Evolutionary conservation across 2,888 invertebrate genomes (phyloP).

Genomic region (Drepanosiphum platanoidis): DNA sequence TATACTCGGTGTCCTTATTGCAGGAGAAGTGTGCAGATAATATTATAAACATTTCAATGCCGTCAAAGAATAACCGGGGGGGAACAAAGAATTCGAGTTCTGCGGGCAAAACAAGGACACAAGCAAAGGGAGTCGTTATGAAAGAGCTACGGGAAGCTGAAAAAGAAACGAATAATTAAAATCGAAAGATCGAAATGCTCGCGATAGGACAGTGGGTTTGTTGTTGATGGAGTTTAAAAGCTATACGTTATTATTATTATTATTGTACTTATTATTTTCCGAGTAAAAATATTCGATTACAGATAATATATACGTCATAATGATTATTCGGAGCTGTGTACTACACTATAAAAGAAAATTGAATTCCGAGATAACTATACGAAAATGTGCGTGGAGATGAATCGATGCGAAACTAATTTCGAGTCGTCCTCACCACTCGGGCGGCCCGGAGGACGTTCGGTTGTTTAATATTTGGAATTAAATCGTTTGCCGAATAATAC

Average conservation of each 20-base stretch:
- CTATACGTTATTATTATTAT: slow-evolving; percentile 34
- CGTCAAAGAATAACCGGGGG: not conserved
- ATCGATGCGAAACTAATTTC: slow-evolving; percentile 42
- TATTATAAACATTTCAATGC: not conserved
- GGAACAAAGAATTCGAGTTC: not conserved
- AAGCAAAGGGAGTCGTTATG: not conserved
- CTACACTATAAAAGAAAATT: slow-evolving; percentile 7
- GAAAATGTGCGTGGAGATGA: not conserved
- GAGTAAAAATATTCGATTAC: slow-evolving; percentile 22
- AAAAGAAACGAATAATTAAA: slow-evolving; percentile 36
- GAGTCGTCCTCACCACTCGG: not conserved
- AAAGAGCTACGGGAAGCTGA: not conserved
- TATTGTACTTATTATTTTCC: slow-evolving; percentile 3
- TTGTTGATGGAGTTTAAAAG: slow-evolving; percentile 10
- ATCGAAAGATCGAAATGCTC: slow-evolving; percentile 26
- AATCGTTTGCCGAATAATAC: slow-evolving; percentile 9
- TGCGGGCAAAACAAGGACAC: not conserved
- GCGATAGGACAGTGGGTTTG: not conserved
- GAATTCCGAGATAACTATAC: slow-evolving; percentile 9
- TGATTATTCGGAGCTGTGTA: not conserved
- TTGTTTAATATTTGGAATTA: not conserved
- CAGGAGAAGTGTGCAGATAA: not conserved
- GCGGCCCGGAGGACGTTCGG: not conserved
- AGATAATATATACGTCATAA: too few relatives aligned
- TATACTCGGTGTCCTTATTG: too few relatives aligned